These are phyloP conservation scores for Streptopelia turtur DNA, from an alignment of 2,797 vertebrate species.

Conservation along the genomic window DNA sequence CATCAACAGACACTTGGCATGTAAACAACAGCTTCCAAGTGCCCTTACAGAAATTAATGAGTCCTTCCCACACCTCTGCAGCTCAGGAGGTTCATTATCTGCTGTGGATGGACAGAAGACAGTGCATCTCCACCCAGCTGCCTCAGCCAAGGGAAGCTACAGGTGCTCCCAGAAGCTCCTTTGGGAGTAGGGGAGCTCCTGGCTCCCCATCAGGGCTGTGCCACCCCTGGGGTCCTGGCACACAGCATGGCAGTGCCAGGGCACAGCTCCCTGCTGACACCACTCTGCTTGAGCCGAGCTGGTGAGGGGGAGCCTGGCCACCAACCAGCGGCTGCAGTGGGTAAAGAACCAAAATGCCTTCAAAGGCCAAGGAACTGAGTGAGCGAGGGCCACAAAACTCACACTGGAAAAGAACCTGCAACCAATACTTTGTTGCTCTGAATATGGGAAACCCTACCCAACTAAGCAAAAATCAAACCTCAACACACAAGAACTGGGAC, in stretches of 20 bases:
- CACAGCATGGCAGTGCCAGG: background rate
- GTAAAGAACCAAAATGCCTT: background rate
- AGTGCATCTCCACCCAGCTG: background rate
- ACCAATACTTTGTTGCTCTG: background rate
- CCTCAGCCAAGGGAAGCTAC: background rate
- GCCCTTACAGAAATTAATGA: background rate
- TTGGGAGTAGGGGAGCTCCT: background rate
- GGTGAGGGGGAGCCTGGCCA: background rate
- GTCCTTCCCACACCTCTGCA: background rate
- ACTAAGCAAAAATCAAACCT: background rate
- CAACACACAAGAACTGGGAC: background rate
- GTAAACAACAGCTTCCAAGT: slow-evolving; percentile 6
- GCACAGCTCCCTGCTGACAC: background rate
- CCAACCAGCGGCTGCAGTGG: background rate
- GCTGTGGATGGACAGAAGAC: background rate
- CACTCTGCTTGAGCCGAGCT: background rate
- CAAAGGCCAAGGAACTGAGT: background rate
- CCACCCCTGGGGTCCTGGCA: accelerated
- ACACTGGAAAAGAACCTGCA: background rate
- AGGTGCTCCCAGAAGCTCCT: background rate
- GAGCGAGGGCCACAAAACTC: background rate
- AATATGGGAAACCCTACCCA: background rate
- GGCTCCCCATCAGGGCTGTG: background rate
- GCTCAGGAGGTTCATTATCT: background rate
- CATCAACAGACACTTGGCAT: slow-evolving; percentile 7